These are phyloP conservation scores for Pangasius macronema DNA, from an alignment of 2,797 vertebrate species.

Conservation along the genomic window DNA sequence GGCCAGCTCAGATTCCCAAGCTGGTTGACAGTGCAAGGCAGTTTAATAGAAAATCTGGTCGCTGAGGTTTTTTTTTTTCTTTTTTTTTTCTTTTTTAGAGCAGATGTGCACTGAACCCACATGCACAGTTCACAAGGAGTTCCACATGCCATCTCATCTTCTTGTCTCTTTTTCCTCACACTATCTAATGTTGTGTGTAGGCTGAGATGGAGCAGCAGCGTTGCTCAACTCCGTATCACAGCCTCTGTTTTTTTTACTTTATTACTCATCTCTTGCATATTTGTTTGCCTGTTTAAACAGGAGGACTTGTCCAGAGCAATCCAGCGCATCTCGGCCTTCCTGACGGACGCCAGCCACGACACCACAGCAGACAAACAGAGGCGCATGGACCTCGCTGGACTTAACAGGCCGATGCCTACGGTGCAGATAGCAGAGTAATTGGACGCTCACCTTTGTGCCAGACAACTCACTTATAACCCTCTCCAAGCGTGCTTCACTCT, in stretches of 20 bases:
- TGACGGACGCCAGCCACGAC: constrained; percentile 77
- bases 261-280: constrained; percentile 78
- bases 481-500: constrained; percentile 52
- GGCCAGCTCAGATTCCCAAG: constrained; percentile 82
- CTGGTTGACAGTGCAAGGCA: constrained; percentile 85
- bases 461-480: constrained; percentile 94
- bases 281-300: constrained; percentile 83
- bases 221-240: constrained; percentile 18
- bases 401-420: constrained; percentile 86
- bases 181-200: constrained; percentile 40
- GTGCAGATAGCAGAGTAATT: constrained; percentile 96
- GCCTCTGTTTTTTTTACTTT: constrained; percentile 62
- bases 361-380: constrained; percentile 78
- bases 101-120: constrained; percentile 79
- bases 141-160: constrained; percentile 65
- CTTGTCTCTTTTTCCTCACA: constrained; percentile 44
- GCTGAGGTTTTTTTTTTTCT: constrained; percentile 77
- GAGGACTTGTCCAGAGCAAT: constrained; percentile 83
- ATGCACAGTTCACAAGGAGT: constrained; percentile 74
- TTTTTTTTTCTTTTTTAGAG: constrained; percentile 63
- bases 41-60: constrained; percentile 87
- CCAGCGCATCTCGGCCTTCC: constrained; percentile 80
- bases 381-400: constrained; percentile 78
- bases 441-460: constrained; percentile 99
- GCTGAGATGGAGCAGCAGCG: constrained; percentile 1